Evolutionary conservation across 1,140 invertebrate genomes (phyloP).

Genomic region (Diachasmimorpha longicaudata): DNA sequence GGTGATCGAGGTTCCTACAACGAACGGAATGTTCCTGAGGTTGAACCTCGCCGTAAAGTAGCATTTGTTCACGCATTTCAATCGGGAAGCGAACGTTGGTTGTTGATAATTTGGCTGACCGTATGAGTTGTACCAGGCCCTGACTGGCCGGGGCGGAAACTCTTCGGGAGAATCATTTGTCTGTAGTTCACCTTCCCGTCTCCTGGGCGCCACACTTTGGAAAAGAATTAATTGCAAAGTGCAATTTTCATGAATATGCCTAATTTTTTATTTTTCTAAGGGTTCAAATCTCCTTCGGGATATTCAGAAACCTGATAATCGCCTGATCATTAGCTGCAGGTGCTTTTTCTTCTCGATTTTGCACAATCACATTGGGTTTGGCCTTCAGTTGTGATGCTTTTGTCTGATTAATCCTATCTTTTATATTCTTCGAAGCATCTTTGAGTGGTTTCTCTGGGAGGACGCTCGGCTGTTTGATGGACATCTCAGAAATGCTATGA

Average conservation of each 20-base stretch:
- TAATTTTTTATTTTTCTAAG: too few relatives aligned
- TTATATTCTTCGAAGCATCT: not conserved
- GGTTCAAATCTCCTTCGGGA: too few relatives aligned
- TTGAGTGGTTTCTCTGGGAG: not conserved
- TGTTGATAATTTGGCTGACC: conserved; percentile 56
- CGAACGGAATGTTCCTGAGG: conserved; percentile 65
- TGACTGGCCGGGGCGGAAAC: not conserved
- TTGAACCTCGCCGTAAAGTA: conserved; percentile 57
- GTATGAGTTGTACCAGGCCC: conserved; percentile 29
- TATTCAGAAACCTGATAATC: not conserved
- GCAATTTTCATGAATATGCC: too few relatives aligned
- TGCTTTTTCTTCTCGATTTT: too few relatives aligned
- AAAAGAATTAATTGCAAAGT: too few relatives aligned
- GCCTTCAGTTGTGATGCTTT: too few relatives aligned
- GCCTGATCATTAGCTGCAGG: too few relatives aligned
- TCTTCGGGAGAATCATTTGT: not conserved
- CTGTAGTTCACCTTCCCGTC: not conserved
- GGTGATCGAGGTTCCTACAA: conserved; percentile 62
- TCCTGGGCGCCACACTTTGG: too few relatives aligned
- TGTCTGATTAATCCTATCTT: not conserved
- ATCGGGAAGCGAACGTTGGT: conserved; percentile 63
- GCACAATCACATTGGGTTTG: too few relatives aligned
- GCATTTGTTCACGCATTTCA: conserved; percentile 60
- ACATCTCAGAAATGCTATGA: conserved; percentile 39
- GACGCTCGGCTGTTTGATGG: conserved; percentile 30